Base-by-base conservation (phyloP, 2,113 vertebrate species). In the Cephalopholis sonnerati region DNA sequence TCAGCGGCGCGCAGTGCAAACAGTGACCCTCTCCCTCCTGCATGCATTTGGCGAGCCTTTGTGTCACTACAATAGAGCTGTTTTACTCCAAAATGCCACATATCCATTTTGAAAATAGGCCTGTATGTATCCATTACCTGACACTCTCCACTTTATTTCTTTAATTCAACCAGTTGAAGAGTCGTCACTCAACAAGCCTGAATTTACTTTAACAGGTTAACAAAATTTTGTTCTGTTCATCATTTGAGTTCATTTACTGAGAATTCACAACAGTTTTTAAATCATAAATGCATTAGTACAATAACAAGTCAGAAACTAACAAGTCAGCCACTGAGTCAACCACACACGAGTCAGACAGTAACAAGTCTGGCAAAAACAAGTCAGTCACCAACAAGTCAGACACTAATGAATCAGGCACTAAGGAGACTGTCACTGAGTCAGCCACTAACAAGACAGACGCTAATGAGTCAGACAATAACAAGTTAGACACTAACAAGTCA, bases 1-100 rank as follows among this genome's bases (percentile, higher is more conserved):
- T 86, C 90, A 89, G 79, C 75, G 58, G 72, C 63, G 20, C 62
- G 17, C n/a, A 70, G 64, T 65, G 78, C 36, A 70, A 81, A 84
- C 66, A 74, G 53, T 74, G 67, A 77, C 67, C 55, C 50, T 59
- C 44, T 46, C 13, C 24, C 53, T 51, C 62, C 5, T 72, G 10
- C 61, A 74, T 41, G 36, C 3, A 79, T 77, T 66, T 17, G 11
- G 25, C 50, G 59, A 65, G 59, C 59, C 27, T 79, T 69, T 79
- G 66, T 78, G 71, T 48, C 25, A 9, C 32, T 57, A 59, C 27
- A 80, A 54, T n/a, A 59, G 9, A 81, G 48, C 17, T 61, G 29
- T 65, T 55, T 69, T 29, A 54, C 55, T 83, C 20, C 65, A 66
- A 66, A 81, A 78, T 22, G 51, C 25, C 24, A 70, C 22, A 63